Conservation (phyloP, 1,140 invertebrate genomes). For the Cataglyphis hispanica region DNA sequence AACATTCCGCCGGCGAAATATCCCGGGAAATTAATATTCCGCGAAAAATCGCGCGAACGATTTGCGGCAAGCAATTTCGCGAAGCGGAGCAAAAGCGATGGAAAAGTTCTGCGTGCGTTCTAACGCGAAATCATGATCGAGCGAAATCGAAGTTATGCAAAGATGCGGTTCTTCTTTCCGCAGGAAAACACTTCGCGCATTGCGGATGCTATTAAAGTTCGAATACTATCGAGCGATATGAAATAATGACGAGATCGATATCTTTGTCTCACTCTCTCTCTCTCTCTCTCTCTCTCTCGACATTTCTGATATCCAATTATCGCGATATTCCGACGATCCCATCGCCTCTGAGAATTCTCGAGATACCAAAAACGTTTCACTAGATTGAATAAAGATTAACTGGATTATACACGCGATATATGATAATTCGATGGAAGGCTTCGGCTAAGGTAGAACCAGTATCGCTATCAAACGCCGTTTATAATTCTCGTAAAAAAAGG, state of each 20-base stretch:
- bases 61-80: slow-evolving; percentile 20
- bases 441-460: neutral
- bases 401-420: slow-evolving; percentile 34
- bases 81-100: neutral
- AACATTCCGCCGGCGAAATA: slow-evolving; percentile 21
- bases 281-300: slow-evolving; percentile 15
- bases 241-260: slow-evolving; percentile 56
- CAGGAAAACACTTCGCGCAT: slow-evolving; percentile 17
- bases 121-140: slow-evolving; percentile 40
- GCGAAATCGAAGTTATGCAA: slow-evolving; percentile 34
- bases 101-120: slow-evolving; percentile 38
- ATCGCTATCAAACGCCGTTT: neutral
- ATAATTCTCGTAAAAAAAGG: neutral
- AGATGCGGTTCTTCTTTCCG: slow-evolving; percentile 26
- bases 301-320: slow-evolving; percentile 50
- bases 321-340: slow-evolving; percentile 8
- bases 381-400: slow-evolving; percentile 45
- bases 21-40: slow-evolving; percentile 49
- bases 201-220: slow-evolving; percentile 27
- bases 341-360: slow-evolving; percentile 29
- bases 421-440: slow-evolving; percentile 20
- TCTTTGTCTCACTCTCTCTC: slow-evolving; percentile 10
- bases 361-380: slow-evolving; percentile 5
- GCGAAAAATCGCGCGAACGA: slow-evolving; percentile 42
- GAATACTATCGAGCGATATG: slow-evolving; percentile 42